A percentile compares a stretch with the other conserved stretches of the same genome.
phyloP scores from a whole-genome alignment of 1,140 invertebrate genomes.

The Holcopasites calliopsidis region DNA sequence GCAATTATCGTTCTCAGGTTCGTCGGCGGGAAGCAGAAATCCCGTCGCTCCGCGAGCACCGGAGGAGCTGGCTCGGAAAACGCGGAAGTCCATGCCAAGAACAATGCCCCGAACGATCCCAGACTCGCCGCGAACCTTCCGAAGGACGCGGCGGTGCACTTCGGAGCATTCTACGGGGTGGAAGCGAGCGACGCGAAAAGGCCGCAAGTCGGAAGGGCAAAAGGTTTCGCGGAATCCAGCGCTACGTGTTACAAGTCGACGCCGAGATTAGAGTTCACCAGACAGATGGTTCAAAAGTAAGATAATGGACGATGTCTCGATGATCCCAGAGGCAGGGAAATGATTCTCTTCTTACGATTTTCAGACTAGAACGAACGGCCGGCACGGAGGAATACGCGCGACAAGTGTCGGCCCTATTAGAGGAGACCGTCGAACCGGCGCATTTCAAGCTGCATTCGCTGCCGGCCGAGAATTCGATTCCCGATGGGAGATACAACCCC shows the following conservation, averaged over 20 bases:
- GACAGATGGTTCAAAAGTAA: conserved; percentile 66
- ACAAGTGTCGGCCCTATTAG: conserved; percentile 60
- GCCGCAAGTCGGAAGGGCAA: background rate
- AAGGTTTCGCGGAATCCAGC: background rate
- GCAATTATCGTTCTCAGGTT: conserved; percentile 11
- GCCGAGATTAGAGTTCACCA: conserved; percentile 58
- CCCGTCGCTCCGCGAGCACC: background rate
- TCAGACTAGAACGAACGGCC: conserved; percentile 58
- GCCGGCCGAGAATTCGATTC: conserved; percentile 59
- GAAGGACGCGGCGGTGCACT: conserved; percentile 55
- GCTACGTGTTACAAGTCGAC: background rate
- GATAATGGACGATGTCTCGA: no score
- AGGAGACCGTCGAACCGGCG: conserved; percentile 63
- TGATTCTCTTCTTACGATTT: no score
- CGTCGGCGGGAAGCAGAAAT: background rate
- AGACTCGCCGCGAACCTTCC: background rate
- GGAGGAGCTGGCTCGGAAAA: background rate
- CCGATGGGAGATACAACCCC: conserved; percentile 39
- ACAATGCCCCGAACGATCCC: background rate
- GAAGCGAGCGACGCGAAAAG: background rate
- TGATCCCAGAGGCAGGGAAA: no score
- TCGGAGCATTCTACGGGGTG: conserved; percentile 60
- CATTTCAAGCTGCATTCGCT: conserved; percentile 56
- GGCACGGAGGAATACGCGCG: conserved; percentile 56
- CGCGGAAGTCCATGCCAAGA: background rate